These are phyloP conservation scores for Calliphora vomitoria DNA, from an alignment of 2,888 invertebrate species.

Conservation along the genomic window DNA sequence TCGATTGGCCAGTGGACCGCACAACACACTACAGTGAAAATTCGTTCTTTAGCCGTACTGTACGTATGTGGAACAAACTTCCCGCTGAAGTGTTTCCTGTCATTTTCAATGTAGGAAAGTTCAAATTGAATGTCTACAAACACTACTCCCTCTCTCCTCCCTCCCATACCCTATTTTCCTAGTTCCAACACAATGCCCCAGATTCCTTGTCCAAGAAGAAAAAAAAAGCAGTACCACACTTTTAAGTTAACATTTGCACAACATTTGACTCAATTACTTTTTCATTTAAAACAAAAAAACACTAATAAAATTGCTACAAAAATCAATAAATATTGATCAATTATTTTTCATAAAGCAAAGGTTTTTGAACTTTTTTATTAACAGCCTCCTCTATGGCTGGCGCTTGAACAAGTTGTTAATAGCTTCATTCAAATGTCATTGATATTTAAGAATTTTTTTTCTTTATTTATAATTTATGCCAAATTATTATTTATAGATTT, in stretches of 20 bases:
- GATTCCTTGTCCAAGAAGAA: too few relatives aligned
- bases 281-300: neutral
- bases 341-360: neutral
- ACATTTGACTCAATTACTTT: neutral
- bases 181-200: too few relatives aligned
- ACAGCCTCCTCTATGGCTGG: neutral
- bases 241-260: neutral
- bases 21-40: too few relatives aligned
- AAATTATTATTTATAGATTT: neutral
- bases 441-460: slow-evolving; percentile 7
- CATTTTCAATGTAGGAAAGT: too few relatives aligned
- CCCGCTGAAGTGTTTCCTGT: too few relatives aligned
- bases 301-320: neutral
- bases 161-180: too few relatives aligned
- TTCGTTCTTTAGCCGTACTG: too few relatives aligned
- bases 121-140: too few relatives aligned
- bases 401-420: slow-evolving; percentile 24
- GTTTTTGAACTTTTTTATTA: neutral
- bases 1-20: too few relatives aligned
- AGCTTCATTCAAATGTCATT: slow-evolving; percentile 23
- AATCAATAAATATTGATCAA: slow-evolving; percentile 21
- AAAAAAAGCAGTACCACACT: neutral
- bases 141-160: too few relatives aligned
- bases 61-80: too few relatives aligned
- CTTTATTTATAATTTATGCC: neutral